These are phyloP conservation scores for Heliconius eleuchia DNA, from an alignment of 1,140 invertebrate species.

Conservation along the genomic window DNA sequence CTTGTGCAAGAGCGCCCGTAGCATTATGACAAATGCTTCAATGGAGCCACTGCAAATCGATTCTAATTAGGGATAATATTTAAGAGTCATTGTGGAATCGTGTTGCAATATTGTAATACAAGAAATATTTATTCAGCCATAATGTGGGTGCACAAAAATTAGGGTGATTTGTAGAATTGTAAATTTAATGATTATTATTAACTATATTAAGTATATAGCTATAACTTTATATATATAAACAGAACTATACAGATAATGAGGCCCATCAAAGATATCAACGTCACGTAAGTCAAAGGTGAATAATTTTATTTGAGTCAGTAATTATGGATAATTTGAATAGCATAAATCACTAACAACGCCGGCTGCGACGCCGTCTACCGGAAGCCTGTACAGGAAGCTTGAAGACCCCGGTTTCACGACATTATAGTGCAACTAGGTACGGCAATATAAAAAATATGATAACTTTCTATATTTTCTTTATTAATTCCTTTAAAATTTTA, in stretches of 20 bases:
- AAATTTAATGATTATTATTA: not conserved
- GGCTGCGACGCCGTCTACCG: conserved; percentile 61
- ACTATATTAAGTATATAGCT: not conserved
- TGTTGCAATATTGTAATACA: conserved; percentile 30
- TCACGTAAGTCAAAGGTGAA: conserved; percentile 28
- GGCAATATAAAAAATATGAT: not conserved
- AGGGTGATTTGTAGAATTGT: not conserved
- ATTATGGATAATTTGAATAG: conserved; percentile 71
- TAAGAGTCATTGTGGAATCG: conserved; percentile 62
- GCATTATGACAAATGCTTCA: conserved; percentile 67
- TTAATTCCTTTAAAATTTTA: not conserved
- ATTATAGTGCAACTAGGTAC: not conserved
- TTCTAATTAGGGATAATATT: conserved; percentile 75
- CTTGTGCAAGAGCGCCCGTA: conserved; percentile 64
- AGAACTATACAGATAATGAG: not conserved
- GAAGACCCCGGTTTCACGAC: conserved; percentile 52
- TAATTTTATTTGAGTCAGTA: conserved; percentile 52
- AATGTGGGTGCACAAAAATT: not conserved
- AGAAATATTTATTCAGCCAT: conserved; percentile 20
- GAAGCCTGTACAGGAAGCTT: conserved; percentile 65
- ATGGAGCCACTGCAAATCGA: conserved; percentile 65
- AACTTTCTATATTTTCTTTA: not conserved
- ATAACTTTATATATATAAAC: not conserved
- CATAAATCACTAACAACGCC: conserved; percentile 71
- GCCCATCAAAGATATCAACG: not conserved